Conservation (phyloP, 2,888 invertebrate genomes). For the Melitaea athalia region DNA sequence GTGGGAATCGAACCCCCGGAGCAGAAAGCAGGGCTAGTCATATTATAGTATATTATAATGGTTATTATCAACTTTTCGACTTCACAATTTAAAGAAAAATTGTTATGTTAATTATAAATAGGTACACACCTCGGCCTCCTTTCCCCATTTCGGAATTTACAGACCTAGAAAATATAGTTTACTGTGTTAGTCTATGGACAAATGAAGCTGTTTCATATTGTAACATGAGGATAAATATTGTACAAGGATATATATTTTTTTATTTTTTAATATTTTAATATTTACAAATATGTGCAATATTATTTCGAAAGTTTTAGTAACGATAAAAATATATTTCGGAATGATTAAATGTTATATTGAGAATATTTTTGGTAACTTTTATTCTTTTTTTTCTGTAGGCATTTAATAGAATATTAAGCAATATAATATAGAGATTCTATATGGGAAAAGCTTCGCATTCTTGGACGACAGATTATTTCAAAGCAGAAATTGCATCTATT, state of each 20-base stretch:
- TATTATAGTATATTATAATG: no score
- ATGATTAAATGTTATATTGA: neutral
- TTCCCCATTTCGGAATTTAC: conserved; percentile 63
- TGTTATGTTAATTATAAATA: neutral
- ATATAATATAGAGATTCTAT: conserved; percentile 10
- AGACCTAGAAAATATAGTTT: conserved; percentile 70
- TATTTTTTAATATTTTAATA: no score
- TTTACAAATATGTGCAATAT: neutral
- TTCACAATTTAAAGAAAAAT: neutral
- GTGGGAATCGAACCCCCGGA: no score
- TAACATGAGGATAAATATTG: neutral
- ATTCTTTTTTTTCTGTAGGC: neutral
- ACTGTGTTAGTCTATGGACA: conserved; percentile 29
- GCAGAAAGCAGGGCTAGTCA: no score
- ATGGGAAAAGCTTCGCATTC: conserved; percentile 65
- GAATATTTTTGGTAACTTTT: neutral
- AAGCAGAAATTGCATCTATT: conserved; percentile 27
- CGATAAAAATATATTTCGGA: neutral
- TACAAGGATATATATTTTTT: neutral
- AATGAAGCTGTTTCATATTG: neutral
- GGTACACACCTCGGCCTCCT: conserved; percentile 55
- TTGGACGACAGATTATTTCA: conserved; percentile 50
- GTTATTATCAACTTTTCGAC: neutral
- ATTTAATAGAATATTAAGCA: conserved; percentile 16
- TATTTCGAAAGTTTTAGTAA: neutral